Evolutionary conservation across 2,888 invertebrate species (phyloP).

Genomic region (Deroplatys truncata): DNA sequence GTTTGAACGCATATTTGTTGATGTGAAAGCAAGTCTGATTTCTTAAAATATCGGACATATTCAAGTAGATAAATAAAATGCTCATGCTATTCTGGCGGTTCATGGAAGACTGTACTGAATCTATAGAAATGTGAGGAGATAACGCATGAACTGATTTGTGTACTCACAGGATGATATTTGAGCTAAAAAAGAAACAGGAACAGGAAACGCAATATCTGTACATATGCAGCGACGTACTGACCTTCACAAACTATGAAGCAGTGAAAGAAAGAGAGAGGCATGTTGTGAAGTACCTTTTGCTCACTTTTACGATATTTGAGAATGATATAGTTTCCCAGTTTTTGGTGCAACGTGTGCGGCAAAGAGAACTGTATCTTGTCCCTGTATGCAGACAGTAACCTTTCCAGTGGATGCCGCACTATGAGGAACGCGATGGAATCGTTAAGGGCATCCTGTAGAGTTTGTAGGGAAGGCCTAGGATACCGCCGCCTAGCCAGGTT

Average conservation of each 20-base stretch:
- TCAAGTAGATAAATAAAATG: too few species aligned
- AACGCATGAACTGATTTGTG: too few species aligned
- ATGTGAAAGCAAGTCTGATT: too few species aligned
- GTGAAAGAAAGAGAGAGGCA: neutral
- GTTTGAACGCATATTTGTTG: too few species aligned
- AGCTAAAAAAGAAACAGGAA: too few species aligned
- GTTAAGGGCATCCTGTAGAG: slow-evolving; percentile 56
- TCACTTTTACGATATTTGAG: slow-evolving; percentile 54
- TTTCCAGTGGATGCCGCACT: slow-evolving; percentile 76
- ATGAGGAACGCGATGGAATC: slow-evolving; percentile 77
- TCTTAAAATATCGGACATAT: too few species aligned
- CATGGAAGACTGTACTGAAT: too few species aligned
- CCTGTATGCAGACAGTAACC: slow-evolving; percentile 75
- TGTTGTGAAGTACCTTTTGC: neutral
- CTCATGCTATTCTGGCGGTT: too few species aligned
- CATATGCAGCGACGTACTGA: too few species aligned
- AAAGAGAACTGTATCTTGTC: slow-evolving; percentile 81
- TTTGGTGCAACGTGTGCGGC: slow-evolving; percentile 77
- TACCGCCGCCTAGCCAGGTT: slow-evolving; percentile 75
- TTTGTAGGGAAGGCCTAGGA: slow-evolving; percentile 67
- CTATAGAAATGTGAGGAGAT: too few species aligned
- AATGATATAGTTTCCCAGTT: slow-evolving; percentile 72
- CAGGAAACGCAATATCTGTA: too few species aligned
- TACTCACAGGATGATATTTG: too few species aligned
- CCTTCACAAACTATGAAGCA: neutral